Percentiles rank a stretch among this genome's conserved stretches.
Evolutionary conservation across 2,888 invertebrate species (phyloP).

Genomic region (Rhopalosiphum nymphaeae): DNA sequence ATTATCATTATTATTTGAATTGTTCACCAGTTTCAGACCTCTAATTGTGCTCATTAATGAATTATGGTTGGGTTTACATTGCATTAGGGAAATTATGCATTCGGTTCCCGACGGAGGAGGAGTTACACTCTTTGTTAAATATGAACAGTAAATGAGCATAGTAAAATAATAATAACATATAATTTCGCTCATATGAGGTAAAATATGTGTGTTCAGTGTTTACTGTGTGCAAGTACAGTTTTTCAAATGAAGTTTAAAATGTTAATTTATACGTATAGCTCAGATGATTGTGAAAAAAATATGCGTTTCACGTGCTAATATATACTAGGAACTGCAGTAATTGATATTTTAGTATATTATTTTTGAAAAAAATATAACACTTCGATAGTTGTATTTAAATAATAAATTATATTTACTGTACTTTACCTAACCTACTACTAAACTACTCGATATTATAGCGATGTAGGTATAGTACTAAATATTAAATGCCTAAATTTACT

Average conservation of each 20-base stretch:
- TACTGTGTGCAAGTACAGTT: not conserved
- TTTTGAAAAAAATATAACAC: not conserved
- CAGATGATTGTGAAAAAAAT: not conserved
- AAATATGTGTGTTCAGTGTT: conserved; percentile 23
- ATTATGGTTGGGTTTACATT: conserved; percentile 58
- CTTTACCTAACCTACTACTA: not conserved
- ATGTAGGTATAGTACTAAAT: not conserved
- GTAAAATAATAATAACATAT: conserved; percentile 25
- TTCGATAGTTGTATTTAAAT: not conserved
- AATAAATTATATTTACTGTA: not conserved
- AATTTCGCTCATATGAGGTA: conserved; percentile 17
- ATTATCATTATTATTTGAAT: conserved; percentile 52
- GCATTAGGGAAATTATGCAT: conserved; percentile 55
- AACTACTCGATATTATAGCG: not conserved
- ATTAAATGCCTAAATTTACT: too few relatives aligned
- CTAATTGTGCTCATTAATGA: conserved; percentile 51
- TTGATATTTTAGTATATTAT: not conserved
- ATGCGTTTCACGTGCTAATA: not conserved
- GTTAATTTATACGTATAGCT: conserved; percentile 5
- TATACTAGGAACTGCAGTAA: not conserved
- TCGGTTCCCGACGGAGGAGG: conserved; percentile 2
- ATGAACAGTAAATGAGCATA: conserved; percentile 42
- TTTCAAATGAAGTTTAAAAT: not conserved
- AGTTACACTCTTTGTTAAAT: conserved; percentile 30
- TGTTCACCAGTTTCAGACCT: conserved; percentile 58